Percentiles rank a stretch among this genome's conserved stretches.
These are phyloP conservation scores for Buceros bicornis DNA, from an alignment of 2,797 vertebrate genomes.

Conservation along the genomic window DNA sequence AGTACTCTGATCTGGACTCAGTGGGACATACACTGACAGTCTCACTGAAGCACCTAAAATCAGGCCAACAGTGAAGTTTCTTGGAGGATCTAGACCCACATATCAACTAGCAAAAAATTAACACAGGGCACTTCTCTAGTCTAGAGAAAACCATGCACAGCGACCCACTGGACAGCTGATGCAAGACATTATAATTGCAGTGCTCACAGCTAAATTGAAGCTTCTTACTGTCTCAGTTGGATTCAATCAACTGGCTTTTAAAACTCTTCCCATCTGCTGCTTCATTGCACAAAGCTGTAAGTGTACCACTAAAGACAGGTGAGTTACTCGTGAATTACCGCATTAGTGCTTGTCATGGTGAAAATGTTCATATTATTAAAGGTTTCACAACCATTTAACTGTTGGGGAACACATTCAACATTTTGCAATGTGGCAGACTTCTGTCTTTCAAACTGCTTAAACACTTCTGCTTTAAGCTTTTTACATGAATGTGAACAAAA, in stretches of 20 bases:
- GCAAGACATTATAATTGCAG: background rate
- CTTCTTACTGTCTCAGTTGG: background rate
- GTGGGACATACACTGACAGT: rapidly evolving
- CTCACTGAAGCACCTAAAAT: background rate
- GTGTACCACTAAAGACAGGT: background rate
- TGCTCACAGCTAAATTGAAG: background rate
- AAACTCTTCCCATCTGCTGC: background rate
- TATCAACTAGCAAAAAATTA: background rate
- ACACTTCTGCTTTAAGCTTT: conserved; percentile 24
- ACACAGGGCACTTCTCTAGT: background rate
- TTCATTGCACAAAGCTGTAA: background rate
- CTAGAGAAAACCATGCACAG: background rate
- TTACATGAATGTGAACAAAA: conserved; percentile 4
- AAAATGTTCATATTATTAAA: background rate
- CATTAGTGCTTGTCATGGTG: background rate
- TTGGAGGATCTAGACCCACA: background rate
- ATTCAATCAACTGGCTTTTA: background rate
- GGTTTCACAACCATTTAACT: background rate
- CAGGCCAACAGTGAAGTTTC: background rate
- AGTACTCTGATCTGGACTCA: background rate
- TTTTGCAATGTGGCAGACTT: conserved; percentile 40
- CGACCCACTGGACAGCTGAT: background rate
- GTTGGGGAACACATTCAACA: background rate
- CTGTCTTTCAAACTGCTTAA: conserved; percentile 44
- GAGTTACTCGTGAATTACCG: background rate